Conservation (phyloP, 2,888 invertebrate species). For the Brenthis daphne region DNA sequence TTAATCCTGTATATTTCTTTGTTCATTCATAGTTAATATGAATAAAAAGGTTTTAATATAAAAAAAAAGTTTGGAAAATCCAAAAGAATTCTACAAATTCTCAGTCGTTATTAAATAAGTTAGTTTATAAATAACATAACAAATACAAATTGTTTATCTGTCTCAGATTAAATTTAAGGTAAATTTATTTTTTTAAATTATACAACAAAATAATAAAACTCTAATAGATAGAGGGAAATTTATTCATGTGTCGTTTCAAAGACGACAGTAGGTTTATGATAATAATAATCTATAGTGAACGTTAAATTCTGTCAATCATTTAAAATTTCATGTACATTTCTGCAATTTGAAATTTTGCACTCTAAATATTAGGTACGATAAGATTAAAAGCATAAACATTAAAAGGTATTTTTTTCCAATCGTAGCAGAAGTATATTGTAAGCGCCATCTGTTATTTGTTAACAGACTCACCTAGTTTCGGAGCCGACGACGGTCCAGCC, state of each 20-base stretch:
- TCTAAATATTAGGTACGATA: too few species aligned
- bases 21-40: too few species aligned
- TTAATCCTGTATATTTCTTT: too few species aligned
- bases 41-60: too few species aligned
- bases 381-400: too few species aligned
- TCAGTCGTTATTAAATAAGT: neutral
- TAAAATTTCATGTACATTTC: too few species aligned
- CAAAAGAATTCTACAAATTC: neutral
- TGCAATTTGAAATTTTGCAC: too few species aligned
- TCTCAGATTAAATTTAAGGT: neutral
- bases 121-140: neutral
- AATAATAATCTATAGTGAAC: too few species aligned
- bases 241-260: constrained; percentile 3
- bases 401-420: neutral
- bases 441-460: constrained; percentile 61
- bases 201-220: neutral
- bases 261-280: neutral
- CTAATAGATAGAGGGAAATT: constrained; percentile 6
- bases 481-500: constrained; percentile 90
- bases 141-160: neutral
- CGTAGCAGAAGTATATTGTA: neutral
- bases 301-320: too few species aligned
- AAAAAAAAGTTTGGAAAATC: too few species aligned
- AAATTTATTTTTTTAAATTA: constrained; percentile 6
- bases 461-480: constrained; percentile 84